These are phyloP conservation scores for Raja brachyura DNA, from an alignment of 2,113 vertebrate genomes.

Conservation along the genomic window DNA sequence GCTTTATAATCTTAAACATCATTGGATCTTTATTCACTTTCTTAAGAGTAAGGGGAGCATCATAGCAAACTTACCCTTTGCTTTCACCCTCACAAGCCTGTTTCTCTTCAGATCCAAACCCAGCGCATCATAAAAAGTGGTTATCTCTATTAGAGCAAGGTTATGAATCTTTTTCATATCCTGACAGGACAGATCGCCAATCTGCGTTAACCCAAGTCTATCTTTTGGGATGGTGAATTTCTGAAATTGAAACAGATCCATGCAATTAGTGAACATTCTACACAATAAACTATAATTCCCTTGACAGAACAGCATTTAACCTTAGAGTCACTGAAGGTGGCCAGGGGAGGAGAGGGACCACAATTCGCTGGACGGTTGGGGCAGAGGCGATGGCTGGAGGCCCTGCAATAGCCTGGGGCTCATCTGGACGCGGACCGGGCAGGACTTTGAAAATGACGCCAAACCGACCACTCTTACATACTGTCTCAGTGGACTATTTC, in stretches of 20 bases:
- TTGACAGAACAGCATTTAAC: neutral
- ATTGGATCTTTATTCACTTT: rapidly evolving
- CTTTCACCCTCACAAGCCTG: constrained; percentile 61
- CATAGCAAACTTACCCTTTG: constrained; percentile 59
- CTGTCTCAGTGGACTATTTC: too few relatives aligned
- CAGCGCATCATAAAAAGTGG: constrained; percentile 71
- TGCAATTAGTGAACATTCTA: neutral
- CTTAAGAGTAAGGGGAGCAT: rapidly evolving
- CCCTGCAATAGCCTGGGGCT: too few relatives aligned
- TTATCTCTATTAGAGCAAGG: constrained; percentile 74
- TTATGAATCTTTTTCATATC: constrained; percentile 81
- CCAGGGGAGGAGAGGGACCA: too few relatives aligned
- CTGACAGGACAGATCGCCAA: constrained; percentile 71
- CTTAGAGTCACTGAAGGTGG: too few relatives aligned
- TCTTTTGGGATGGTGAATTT: constrained; percentile 65
- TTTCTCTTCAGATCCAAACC: constrained; percentile 75
- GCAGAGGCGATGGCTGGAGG: too few relatives aligned
- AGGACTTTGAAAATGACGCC: too few relatives aligned
- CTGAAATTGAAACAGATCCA: constrained; percentile 47
- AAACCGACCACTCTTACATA: too few relatives aligned
- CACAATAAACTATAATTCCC: neutral
- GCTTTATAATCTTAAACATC: neutral
- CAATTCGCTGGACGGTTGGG: too few relatives aligned
- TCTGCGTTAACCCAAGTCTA: constrained; percentile 66
- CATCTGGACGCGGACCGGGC: too few relatives aligned